Conservation (phyloP, 2,888 invertebrate species). For the Acleris sparsana region DNA sequence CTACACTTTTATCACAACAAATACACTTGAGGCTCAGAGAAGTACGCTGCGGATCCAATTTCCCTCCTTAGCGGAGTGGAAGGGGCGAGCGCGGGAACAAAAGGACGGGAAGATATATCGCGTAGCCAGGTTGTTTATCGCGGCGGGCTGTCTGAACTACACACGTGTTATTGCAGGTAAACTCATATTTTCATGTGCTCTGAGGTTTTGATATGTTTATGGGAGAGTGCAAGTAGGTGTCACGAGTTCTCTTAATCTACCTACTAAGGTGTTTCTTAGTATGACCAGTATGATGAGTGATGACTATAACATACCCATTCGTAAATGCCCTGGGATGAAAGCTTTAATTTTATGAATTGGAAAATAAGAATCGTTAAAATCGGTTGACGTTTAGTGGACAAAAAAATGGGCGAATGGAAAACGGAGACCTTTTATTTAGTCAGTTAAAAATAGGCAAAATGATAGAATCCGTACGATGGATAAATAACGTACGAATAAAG, state of each 20-base stretch:
- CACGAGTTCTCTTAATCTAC: neutral
- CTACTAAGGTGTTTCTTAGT: no score
- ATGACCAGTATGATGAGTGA: no score
- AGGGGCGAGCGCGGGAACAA: slow-evolving; percentile 25
- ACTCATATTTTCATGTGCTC: neutral
- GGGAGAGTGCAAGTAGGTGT: neutral
- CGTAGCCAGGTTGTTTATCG: slow-evolving; percentile 28
- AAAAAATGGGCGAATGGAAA: neutral
- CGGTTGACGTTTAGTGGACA: no score
- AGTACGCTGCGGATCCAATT: slow-evolving; percentile 30
- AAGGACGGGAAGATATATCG: slow-evolving; percentile 35
- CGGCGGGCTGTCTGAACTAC: neutral
- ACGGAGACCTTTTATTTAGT: neutral
- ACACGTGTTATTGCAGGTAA: neutral
- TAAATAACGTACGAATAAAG: neutral
- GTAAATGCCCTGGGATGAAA: no score
- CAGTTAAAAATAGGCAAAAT: neutral
- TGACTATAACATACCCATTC: no score
- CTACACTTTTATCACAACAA: slow-evolving; percentile 25
- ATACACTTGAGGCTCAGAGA: slow-evolving; percentile 30
- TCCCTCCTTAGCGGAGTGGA: slow-evolving; percentile 34
- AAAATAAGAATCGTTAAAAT: neutral
- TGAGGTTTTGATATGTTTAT: neutral
- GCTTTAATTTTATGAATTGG: neutral
- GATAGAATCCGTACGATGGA: neutral